Conservation (phyloP, 2,888 invertebrate genomes). For the Tenodera sinensis region DNA sequence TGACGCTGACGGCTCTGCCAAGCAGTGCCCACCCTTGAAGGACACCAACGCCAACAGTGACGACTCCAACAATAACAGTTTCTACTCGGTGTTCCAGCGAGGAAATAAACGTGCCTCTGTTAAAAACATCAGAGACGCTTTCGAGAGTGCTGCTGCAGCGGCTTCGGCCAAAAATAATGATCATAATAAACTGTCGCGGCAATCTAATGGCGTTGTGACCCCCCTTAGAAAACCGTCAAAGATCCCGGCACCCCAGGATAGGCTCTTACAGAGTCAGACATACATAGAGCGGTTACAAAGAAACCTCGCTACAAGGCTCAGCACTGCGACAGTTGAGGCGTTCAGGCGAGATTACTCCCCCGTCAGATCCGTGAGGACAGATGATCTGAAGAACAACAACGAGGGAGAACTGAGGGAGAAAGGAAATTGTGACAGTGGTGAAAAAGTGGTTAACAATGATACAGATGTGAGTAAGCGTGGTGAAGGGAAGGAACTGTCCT, state of each 20-base stretch:
- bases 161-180: neutral
- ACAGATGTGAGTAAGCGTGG: neutral
- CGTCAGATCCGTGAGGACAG: neutral
- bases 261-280: slow-evolving; percentile 17
- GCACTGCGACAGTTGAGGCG: slow-evolving; percentile 21
- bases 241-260: neutral
- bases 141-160: neutral
- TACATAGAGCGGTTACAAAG: slow-evolving; percentile 26
- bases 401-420: neutral
- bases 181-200: neutral
- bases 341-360: slow-evolving; percentile 14
- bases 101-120: neutral
- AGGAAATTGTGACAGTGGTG: neutral
- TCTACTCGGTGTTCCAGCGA: neutral
- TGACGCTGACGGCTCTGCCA: neutral
- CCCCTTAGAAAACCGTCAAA: neutral
- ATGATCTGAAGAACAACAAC: neutral
- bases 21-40: neutral
- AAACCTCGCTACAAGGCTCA: slow-evolving; percentile 24
- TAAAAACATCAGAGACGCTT: neutral
- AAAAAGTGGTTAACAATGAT: neutral
- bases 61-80: neutral
- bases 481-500: neutral
- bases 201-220: neutral
- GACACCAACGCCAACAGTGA: neutral